Base-by-base conservation (phyloP, 2,888 invertebrate genomes). In the Caenorhabditis sp. region DNA sequence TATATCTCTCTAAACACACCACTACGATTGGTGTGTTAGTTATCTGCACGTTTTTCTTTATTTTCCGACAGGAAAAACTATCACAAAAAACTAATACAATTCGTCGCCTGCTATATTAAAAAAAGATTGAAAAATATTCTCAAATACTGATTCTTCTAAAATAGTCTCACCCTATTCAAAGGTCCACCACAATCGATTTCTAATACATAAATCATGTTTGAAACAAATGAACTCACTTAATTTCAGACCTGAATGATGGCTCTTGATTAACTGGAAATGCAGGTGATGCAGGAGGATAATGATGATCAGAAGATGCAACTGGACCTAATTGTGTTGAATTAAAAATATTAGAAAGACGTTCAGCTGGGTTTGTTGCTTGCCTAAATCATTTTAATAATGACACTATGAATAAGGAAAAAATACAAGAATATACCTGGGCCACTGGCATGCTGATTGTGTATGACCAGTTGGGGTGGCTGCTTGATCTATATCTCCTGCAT, bases 301-400 rank as follows among this genome's bases (percentile, higher is more conserved):
- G 49, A 26, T 17, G 36, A 14, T 69, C 67, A 12, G 56, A 14
- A 5, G 31, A 59, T 20, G 59, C 3, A 3, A 43, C 59, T 20
- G 25, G 67, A 5, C 69, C 73, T 12, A 63, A 27, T 4, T 71
- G 67, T 10, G 62, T 61, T 10, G 66, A 62, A 21, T 67, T 67
- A 64, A 73, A 73, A 0, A 61, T 58, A 7, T 61, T 67, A 1
- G 78, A 78, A 1, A 67, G 60, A n/a, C 76, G 68, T 63, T 76
- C 69, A 1, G 58, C 59, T 10, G 68, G 71, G 14, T 43, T 43
- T 3, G 73, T 72, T 1, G 64, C 43, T 49, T 68, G 68, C 61
- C 72, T 72, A 36, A 31, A 31, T 31, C 10, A 31, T 43, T 43
- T 43, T 43, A n/a, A 14, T 21, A 36, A 56, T 38, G 10, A 26